A percentile compares a stretch with the other conserved stretches of the same genome.
phyloP scores from a whole-genome alignment of 1,140 invertebrate genomes.

The Atta cephalotes region DNA sequence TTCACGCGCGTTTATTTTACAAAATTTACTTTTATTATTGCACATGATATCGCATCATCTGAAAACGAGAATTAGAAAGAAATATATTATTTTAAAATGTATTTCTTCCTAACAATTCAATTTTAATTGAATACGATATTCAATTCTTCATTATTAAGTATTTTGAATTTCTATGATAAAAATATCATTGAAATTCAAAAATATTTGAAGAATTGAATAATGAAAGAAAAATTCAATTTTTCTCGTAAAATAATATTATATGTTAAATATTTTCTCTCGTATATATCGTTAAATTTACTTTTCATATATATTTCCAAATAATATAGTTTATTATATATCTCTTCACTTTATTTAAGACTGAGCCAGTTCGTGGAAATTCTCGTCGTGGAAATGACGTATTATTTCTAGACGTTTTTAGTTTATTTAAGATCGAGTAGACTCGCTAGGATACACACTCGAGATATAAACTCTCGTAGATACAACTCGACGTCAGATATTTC shows the following conservation, averaged over 20 bases:
- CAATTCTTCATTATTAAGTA: no score
- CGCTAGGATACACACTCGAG: neutral
- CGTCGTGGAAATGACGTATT: neutral
- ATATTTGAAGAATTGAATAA: neutral
- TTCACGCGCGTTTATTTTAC: constrained; percentile 10
- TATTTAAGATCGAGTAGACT: neutral
- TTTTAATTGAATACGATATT: no score
- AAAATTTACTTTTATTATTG: neutral
- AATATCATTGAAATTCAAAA: neutral
- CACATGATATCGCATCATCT: neutral
- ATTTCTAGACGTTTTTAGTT: constrained; percentile 17
- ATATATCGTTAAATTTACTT: neutral
- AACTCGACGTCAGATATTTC: constrained; percentile 27
- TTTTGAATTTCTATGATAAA: neutral
- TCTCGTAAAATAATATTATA: neutral
- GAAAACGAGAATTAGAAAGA: neutral
- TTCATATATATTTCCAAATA: neutral
- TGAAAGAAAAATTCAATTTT: neutral
- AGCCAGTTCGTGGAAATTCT: neutral
- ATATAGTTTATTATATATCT: neutral
- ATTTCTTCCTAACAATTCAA: no score
- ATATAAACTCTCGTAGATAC: constrained; percentile 10
- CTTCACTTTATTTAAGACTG: neutral
- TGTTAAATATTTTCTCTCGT: neutral
- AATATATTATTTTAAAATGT: neutral